A percentile compares a stretch with the other conserved stretches of the same genome.
These are phyloP conservation scores for Sebastolobus altivelis DNA, from an alignment of 2,797 vertebrate genomes.

Conservation along the genomic window DNA sequence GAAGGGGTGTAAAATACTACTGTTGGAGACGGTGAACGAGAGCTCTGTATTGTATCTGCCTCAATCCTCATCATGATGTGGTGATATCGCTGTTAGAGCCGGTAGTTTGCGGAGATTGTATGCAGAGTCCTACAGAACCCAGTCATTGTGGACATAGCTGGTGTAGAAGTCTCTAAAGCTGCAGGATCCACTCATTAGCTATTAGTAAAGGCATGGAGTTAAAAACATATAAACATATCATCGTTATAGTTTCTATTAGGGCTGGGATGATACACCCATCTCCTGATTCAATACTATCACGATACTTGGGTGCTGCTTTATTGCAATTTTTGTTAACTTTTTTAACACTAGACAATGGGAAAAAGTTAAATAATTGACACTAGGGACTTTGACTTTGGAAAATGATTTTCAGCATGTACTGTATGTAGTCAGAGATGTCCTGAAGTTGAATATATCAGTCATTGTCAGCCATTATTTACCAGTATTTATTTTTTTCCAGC, in stretches of 20 bases:
- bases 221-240: not conserved
- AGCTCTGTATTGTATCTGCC: constrained; percentile 6
- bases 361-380: too few relatives aligned
- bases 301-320: too few relatives aligned
- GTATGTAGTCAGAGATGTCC: too few relatives aligned
- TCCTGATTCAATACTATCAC: too few relatives aligned
- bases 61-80: not conserved
- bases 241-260: not conserved
- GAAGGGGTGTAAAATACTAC: constrained; percentile 23
- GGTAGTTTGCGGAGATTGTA: not conserved
- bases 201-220: constrained; percentile 16
- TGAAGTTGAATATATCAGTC: too few relatives aligned
- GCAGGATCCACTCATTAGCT: constrained; percentile 16
- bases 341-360: too few relatives aligned
- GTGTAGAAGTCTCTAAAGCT: not conserved
- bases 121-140: not conserved
- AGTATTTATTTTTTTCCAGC: too few relatives aligned
- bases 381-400: too few relatives aligned
- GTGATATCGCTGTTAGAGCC: not conserved
- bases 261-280: too few relatives aligned
- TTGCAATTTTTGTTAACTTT: too few relatives aligned
- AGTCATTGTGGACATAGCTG: constrained; percentile 7
- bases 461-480: too few relatives aligned
- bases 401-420: too few relatives aligned
- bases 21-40: constrained; percentile 1